Conservation (phyloP, 2,888 invertebrate species). For the Volucella inflata region DNA sequence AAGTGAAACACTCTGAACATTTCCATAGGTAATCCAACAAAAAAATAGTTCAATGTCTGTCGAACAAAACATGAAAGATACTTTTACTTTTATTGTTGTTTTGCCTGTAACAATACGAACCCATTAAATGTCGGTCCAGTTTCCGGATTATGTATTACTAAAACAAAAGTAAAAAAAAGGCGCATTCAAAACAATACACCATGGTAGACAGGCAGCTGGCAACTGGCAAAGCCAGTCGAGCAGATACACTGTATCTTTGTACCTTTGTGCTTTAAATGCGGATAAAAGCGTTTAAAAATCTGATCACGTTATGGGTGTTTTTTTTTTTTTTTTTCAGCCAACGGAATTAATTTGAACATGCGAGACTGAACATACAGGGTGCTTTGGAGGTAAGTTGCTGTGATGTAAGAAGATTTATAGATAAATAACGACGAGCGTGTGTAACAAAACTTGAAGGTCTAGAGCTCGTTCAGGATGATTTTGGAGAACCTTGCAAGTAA, state of each 20-base stretch:
- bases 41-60: too few relatives aligned
- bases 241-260: slow-evolving; percentile 14
- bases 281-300: slow-evolving; percentile 13
- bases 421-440: background rate
- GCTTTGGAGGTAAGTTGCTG: background rate
- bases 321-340: slow-evolving; percentile 14
- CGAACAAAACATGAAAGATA: too few relatives aligned
- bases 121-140: background rate
- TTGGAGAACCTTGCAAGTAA: too few relatives aligned
- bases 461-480: too few relatives aligned
- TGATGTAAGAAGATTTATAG: background rate
- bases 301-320: slow-evolving; percentile 31
- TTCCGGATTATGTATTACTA: slow-evolving; percentile 9
- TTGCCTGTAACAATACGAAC: too few relatives aligned
- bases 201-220: background rate
- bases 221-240: background rate
- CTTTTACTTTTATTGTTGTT: too few relatives aligned
- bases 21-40: too few relatives aligned
- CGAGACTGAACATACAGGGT: slow-evolving; percentile 1
- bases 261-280: background rate
- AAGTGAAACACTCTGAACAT: too few relatives aligned
- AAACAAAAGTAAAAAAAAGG: background rate
- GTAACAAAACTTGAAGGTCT: too few relatives aligned
- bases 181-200: background rate
- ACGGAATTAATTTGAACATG: slow-evolving; percentile 9